phyloP scores from a whole-genome alignment of 2,797 vertebrate species.

The Botia kubotai region DNA sequence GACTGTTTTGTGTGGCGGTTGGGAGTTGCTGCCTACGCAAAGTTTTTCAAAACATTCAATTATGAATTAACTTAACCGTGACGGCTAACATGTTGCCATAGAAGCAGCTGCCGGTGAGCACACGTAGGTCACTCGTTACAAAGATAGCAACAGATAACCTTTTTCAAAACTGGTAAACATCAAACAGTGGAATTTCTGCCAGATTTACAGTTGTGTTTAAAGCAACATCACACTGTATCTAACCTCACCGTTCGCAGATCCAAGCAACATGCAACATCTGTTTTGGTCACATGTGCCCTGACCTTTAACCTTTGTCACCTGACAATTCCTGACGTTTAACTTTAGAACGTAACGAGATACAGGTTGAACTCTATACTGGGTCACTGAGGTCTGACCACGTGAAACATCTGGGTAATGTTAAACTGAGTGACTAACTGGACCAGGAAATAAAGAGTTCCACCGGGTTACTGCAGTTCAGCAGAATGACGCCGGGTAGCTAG shows the following conservation, averaged over 20 bases:
- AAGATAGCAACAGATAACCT: neutral
- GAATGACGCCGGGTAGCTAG: slow-evolving; percentile 35
- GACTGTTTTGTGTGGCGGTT: neutral
- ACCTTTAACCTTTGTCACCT: slow-evolving; percentile 57
- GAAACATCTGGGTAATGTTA: slow-evolving; percentile 60
- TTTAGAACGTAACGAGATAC: slow-evolving; percentile 64
- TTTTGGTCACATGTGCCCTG: slow-evolving; percentile 49
- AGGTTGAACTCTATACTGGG: slow-evolving; percentile 59
- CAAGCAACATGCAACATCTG: slow-evolving; percentile 25
- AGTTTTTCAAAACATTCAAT: neutral
- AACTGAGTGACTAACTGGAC: slow-evolving; percentile 44
- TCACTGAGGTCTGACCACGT: slow-evolving; percentile 34
- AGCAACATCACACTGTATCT: neutral
- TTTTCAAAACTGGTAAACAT: slow-evolving; percentile 12
- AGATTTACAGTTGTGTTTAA: neutral
- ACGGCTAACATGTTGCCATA: neutral
- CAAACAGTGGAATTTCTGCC: neutral
- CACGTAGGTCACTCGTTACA: neutral
- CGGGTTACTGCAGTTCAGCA: slow-evolving; percentile 57
- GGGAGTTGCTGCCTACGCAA: neutral
- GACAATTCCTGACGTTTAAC: slow-evolving; percentile 32
- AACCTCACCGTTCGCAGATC: slow-evolving; percentile 5
- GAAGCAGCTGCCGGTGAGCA: neutral
- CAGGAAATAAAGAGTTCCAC: slow-evolving; percentile 35
- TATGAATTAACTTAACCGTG: neutral